Evolutionary conservation across 1,140 invertebrate genomes (phyloP).

Genomic region (Zaprionus gabonicus): DNA sequence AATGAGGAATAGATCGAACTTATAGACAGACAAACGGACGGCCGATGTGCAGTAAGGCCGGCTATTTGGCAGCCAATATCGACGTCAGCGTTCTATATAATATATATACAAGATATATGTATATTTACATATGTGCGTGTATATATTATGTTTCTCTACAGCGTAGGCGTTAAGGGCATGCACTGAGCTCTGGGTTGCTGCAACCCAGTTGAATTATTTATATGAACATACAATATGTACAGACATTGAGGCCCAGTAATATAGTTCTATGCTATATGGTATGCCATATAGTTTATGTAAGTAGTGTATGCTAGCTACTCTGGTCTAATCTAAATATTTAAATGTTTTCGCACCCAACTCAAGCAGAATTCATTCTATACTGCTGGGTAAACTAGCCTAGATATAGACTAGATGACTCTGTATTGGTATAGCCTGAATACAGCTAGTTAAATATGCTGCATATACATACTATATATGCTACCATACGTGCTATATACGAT

Average conservation of each 20-base stretch:
- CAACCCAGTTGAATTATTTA: constrained; percentile 19
- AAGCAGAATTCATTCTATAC: constrained; percentile 24
- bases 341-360: constrained; percentile 20
- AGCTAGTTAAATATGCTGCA: constrained; percentile 31
- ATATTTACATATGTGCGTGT: constrained; percentile 6
- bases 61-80: constrained; percentile 42
- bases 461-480: constrained; percentile 1
- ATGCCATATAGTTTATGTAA: constrained; percentile 10
- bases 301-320: constrained; percentile 4
- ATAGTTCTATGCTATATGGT: constrained; percentile 1
- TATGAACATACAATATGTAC: background rate
- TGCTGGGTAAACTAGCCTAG: constrained; percentile 33
- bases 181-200: constrained; percentile 25
- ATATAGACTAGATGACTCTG: constrained; percentile 1
- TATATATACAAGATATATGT: constrained; percentile 4
- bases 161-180: constrained; percentile 38
- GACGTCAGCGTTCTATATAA: constrained; percentile 33
- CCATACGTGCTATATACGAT: constrained; percentile 24
- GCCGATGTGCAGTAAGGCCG: constrained; percentile 33
- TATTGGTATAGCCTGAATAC: constrained; percentile 39
- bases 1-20: constrained; percentile 73
- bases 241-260: background rate
- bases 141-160: constrained; percentile 24
- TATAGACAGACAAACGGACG: constrained; percentile 24
- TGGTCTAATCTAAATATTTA: constrained; percentile 38